Conservation (phyloP, 2,888 invertebrate species). For the Caenorhabditis sp. region DNA sequence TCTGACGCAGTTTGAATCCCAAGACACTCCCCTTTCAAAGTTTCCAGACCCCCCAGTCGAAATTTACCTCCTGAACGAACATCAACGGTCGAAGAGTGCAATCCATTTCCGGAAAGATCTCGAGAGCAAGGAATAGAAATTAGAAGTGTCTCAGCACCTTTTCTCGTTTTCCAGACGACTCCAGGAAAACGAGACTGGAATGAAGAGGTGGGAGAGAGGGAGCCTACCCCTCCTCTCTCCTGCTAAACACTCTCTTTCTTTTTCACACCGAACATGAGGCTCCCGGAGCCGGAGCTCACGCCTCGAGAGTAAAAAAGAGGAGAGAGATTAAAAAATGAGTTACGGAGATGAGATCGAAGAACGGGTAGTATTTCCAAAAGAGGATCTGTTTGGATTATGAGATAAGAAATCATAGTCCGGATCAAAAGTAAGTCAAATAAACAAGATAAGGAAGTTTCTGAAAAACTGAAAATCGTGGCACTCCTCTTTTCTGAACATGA, state of each 20-base stretch:
- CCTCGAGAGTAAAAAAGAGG: background rate
- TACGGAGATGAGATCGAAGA: background rate
- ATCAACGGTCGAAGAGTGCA: constrained; percentile 60
- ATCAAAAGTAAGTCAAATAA: background rate
- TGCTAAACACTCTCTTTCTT: background rate
- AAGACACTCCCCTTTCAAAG: background rate
- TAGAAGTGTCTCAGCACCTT: constrained; percentile 7
- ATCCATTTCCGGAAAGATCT: constrained; percentile 42
- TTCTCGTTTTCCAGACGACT: background rate
- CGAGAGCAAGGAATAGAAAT: constrained; percentile 5
- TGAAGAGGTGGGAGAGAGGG: constrained; percentile 16
- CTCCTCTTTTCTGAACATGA: background rate
- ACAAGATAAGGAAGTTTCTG: background rate
- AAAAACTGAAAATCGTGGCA: background rate
- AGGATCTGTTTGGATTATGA: constrained; percentile 1
- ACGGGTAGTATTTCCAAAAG: background rate
- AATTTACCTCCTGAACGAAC: constrained; percentile 58
- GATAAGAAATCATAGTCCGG: background rate
- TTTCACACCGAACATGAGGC: background rate
- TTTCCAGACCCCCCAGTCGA: background rate
- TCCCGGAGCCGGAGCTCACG: background rate
- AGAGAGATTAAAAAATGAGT: background rate
- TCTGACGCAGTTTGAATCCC: background rate
- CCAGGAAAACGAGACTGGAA: constrained; percentile 4
- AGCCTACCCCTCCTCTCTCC: background rate